Base-by-base conservation (phyloP, 2,113 vertebrate species). In the Balaeniceps rex region DNA sequence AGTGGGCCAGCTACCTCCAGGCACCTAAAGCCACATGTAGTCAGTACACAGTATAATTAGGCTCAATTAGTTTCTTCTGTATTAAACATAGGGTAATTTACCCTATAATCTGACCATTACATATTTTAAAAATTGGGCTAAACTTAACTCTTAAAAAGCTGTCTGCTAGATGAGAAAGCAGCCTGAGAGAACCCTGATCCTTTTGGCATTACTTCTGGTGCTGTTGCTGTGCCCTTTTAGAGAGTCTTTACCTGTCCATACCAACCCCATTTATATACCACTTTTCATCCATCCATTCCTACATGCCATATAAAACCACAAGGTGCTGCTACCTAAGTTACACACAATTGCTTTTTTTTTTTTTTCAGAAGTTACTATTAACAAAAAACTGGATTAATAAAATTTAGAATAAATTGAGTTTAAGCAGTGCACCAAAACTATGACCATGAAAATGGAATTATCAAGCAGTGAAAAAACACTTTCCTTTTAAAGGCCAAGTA, bases 211-310 rank as follows among this genome's bases (percentile, higher is more conserved):
- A 28, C 18, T 74, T 47, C 29, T 78, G 26, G 19, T 9, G 42
- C 31, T 33, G 12, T 1, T 21, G 34, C 26, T 38, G 18, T 14
- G 51, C 29, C 10, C 40, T 49, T 54, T 1, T 4, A 40, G 16
- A 40, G 16, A 55, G 21, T 6, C 42, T 34, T 42, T 13, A 16
- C 44, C n/a, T n/a, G n/a, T n/a, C n/a, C n/a, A n/a, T n/a, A n/a
- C n/a, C n/a, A n/a, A n/a, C n/a, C n/a, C n/a, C n/a, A n/a, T 55
- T 38, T 15, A 33, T 7, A 0, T 2, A 33, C 19, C 17, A 9
- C 23, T 55, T 38, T 36, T 54, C 65, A 93, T 10, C 49, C 65
- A 47, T 23, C 55, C 14, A 4, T 34, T 90, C 40, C 44, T 47
- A 29, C 6, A 6, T 2, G 11, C 44, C 51, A 28, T 17, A 31